Conservation (phyloP, 2,888 invertebrate genomes). For the Andrena trimmerana region DNA sequence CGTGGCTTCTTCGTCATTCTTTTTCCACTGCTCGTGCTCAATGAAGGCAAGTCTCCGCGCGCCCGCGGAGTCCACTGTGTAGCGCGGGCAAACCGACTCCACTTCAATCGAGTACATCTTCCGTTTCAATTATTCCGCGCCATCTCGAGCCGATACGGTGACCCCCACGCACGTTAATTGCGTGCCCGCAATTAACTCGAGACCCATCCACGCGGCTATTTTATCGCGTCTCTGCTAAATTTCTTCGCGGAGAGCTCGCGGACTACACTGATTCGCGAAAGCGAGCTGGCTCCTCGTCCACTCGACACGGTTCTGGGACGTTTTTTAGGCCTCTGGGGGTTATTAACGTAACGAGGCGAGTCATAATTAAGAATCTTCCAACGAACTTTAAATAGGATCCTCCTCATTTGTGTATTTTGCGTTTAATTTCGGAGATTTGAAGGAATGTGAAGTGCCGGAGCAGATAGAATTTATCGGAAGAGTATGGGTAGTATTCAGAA, state of each 20-base stretch:
- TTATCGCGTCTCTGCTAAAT: neutral
- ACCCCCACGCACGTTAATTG: conserved; percentile 21
- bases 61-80: no score
- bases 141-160: no score
- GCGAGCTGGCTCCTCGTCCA: neutral
- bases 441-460: no score
- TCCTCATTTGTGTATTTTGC: no score
- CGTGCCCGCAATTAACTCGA: conserved; percentile 24
- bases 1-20: neutral
- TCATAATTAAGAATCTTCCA: neutral
- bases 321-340: neutral
- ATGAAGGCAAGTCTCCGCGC: neutral
- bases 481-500: no score
- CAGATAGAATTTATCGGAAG: no score
- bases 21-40: neutral
- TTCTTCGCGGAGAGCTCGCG: neutral
- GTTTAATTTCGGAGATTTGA: no score
- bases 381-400: neutral
- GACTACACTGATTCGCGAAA: no score
- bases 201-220: neutral
- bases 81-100: no score
- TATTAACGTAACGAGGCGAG: neutral
- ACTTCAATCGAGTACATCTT: no score
- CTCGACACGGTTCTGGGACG: neutral
- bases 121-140: no score